Conservation (phyloP, 2,797 vertebrate species). For the Sebastes minor region DNA sequence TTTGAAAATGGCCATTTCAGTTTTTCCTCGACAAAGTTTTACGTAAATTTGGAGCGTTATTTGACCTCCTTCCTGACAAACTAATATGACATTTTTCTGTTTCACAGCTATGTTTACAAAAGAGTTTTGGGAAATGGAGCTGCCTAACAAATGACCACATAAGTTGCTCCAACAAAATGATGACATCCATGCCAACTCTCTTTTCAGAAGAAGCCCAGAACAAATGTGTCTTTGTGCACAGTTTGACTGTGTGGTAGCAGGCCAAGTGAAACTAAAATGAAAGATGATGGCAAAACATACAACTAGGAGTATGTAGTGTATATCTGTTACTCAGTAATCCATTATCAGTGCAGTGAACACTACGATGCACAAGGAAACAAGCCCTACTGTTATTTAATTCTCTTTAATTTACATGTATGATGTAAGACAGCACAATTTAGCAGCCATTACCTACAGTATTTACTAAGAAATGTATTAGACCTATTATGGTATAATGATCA, state of each 20-base stretch:
- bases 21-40: too few species aligned
- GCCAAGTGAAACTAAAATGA: background rate
- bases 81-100: background rate
- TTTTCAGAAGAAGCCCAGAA: background rate
- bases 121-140: background rate
- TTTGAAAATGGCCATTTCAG: too few species aligned
- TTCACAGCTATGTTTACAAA: background rate
- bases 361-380: background rate
- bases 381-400: background rate
- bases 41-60: too few species aligned
- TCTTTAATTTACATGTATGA: background rate
- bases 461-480: background rate
- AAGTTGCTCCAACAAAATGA: background rate
- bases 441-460: background rate
- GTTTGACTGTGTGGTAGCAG: background rate
- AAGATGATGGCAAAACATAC: background rate
- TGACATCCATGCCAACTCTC: background rate
- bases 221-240: background rate
- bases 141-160: background rate
- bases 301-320: background rate
- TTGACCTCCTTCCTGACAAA: too few species aligned
- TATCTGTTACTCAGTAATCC: background rate
- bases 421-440: background rate
- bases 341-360: background rate
- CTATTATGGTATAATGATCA: background rate